Evolutionary conservation across 2,888 invertebrate genomes (phyloP), one percentile per base, ranked within the genome.

Genomic region (Drosophila aldrichi): DNA sequence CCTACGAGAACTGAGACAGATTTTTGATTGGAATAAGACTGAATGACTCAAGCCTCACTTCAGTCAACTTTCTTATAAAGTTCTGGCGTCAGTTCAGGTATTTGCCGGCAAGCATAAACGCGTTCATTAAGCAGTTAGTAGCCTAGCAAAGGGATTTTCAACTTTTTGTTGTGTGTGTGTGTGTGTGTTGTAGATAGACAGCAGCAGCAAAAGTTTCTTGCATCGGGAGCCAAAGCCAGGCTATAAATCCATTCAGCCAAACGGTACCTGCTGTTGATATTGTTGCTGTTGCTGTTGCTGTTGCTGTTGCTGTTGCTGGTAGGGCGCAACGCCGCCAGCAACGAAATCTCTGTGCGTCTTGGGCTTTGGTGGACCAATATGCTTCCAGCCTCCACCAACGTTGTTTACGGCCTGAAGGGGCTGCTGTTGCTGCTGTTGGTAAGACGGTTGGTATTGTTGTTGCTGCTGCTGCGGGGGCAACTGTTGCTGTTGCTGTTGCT

Each of bases 181-280:
- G 29, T 29, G 29, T 8, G 29, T 29, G 55, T 46, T 70, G 77
- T 66, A 56, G 68, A 81, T 57, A 79, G 78, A 75, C 70, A 68
- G 76, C 76, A 73, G 80, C 81, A 79, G 82, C 77, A 74, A 78
- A 80, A 76, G 68, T 77, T 66, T 69, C 51, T 62, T 68, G 77
- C 75, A 51, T 69, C 70, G 58, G 78, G 40, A 57, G 74, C 74
- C 69, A 79, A 77, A 82, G 83, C 70, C 81, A 70, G 80, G 63
- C 77, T 58, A 80, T 69, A 77, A 72, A 66, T 84, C 84, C 80
- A 79, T 68, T 59, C 51, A 61, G 70, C 68, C 74, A 63, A 81
- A 70, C 75, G 51, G 63, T 84, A 86, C 84, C 84, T 84, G 87
- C 52, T 75, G 84, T 78, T 62, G 69, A 67, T 81, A 84, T 51